Conservation (phyloP, 2,888 invertebrate species). For the Dryobotodes eremita region DNA sequence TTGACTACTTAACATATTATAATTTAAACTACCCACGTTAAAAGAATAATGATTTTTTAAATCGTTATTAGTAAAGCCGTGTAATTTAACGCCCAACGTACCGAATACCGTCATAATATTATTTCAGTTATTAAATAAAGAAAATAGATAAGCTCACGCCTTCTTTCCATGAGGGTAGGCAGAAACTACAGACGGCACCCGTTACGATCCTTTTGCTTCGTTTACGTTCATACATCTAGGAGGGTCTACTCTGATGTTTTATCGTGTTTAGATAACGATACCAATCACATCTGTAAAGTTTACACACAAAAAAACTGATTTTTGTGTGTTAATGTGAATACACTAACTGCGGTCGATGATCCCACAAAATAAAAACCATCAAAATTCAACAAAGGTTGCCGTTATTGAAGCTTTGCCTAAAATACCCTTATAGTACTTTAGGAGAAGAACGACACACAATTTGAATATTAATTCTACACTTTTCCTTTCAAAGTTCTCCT, state of each 20-base stretch:
- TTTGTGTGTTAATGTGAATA: no score
- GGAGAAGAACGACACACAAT: background rate
- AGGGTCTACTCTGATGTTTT: no score
- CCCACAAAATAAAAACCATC: no score
- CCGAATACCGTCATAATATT: background rate
- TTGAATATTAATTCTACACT: background rate
- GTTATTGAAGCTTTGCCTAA: background rate
- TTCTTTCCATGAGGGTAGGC: background rate
- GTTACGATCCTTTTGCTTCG: background rate
- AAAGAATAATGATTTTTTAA: background rate
- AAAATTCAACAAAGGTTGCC: background rate
- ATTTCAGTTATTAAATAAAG: background rate
- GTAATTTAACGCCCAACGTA: background rate
- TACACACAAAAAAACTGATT: no score
- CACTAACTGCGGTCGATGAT: no score
- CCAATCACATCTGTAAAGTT: no score
- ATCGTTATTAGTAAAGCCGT: background rate
- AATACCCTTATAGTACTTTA: background rate
- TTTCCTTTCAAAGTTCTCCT: slow-evolving; percentile 27
- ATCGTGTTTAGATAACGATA: no score
- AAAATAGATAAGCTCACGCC: no score
- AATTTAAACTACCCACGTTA: background rate
- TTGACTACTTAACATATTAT: background rate
- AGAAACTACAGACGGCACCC: background rate
- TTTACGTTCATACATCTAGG: background rate